Evolutionary conservation across 2,113 vertebrate genomes (phyloP).

Genomic region (Meleagris gallopavo): DNA sequence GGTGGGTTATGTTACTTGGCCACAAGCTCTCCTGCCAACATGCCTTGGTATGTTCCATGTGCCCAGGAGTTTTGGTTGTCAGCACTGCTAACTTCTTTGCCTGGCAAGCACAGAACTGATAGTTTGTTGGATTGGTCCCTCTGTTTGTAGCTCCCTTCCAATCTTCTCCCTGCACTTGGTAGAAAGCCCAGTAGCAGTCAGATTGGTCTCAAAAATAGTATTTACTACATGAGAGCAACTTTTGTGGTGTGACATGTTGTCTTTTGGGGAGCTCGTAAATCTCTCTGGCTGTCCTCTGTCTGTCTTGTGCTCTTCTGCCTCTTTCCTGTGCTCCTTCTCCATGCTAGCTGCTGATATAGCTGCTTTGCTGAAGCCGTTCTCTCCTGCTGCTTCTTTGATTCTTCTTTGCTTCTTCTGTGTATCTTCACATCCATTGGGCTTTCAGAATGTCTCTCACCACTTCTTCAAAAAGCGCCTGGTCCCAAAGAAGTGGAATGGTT

Average conservation of each 20-base stretch:
- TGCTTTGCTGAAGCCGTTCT: not conserved
- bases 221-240: not conserved
- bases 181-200: not conserved
- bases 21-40: not conserved
- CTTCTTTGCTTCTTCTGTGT: not conserved
- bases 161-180: not conserved
- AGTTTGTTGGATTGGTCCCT: not conserved
- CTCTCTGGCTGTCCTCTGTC: not conserved
- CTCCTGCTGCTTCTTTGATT: not conserved
- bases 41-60: constrained; percentile 23
- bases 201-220: not conserved
- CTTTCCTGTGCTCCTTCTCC: not conserved
- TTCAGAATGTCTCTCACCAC: not conserved
- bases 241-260: not conserved
- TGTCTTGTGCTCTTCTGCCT: not conserved
- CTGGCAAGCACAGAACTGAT: not conserved
- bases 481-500: not conserved
- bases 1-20: constrained; percentile 57
- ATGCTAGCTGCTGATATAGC: not conserved
- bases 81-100: not conserved
- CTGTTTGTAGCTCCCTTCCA: not conserved
- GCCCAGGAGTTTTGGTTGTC: not conserved
- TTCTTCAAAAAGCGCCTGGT: not conserved
- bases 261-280: not conserved
- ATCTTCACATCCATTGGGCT: not conserved